These are phyloP conservation scores for Mormyrus lacerda DNA, from an alignment of 2,113 vertebrate genomes.

Conservation along the genomic window DNA sequence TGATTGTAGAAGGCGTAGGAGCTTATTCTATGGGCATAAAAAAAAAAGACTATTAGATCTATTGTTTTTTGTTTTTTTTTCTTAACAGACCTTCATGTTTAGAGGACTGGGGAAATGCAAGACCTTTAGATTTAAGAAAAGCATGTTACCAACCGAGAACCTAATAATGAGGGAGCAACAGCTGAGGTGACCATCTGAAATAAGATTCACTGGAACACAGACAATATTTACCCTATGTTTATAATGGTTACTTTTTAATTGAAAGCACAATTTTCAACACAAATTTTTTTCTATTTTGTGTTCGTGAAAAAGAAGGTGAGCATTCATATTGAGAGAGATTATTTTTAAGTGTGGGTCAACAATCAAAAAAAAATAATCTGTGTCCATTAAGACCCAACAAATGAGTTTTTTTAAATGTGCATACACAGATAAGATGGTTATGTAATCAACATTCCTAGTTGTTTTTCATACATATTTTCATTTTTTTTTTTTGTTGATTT, in stretches of 20 bases:
- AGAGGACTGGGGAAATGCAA: background rate
- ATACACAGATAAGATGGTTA: background rate
- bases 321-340: background rate
- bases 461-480: background rate
- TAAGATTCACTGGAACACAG: background rate
- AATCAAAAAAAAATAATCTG: background rate
- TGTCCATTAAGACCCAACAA: background rate
- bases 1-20: too few species aligned
- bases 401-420: background rate
- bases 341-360: background rate
- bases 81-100: background rate
- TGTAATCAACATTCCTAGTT: background rate
- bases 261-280: background rate
- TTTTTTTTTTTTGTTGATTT: background rate
- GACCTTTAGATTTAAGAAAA: background rate
- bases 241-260: background rate
- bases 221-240: background rate
- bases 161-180: background rate
- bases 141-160: background rate
- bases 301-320: background rate
- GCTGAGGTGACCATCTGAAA: background rate
- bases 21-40: too few species aligned
- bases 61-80: background rate
- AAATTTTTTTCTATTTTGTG: background rate
- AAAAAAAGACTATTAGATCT: background rate